Conservation (phyloP, 2,797 vertebrate genomes). For the Anas capensis region DNA sequence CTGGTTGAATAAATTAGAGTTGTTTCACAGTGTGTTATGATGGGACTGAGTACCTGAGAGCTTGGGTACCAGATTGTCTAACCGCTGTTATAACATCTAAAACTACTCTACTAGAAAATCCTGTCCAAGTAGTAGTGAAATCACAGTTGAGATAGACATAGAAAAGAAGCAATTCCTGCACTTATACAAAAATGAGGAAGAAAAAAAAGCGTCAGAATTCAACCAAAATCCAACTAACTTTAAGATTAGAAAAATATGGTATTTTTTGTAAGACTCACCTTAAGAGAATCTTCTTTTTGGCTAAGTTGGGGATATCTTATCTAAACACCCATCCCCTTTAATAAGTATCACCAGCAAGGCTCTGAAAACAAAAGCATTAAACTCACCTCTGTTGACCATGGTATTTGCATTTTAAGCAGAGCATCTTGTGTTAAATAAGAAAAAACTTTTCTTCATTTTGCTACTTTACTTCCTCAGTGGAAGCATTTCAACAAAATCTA, state of each 20-base stretch:
- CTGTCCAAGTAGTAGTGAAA: not conserved
- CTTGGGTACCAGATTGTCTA: not conserved
- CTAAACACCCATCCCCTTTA: not conserved
- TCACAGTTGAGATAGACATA: not conserved
- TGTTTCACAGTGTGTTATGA: not conserved
- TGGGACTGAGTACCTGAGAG: not conserved
- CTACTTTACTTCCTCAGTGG: not conserved
- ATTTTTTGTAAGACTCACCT: not conserved
- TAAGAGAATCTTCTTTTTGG: not conserved
- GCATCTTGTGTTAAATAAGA: not conserved
- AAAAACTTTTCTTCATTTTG: rapidly evolving
- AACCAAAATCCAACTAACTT: not conserved
- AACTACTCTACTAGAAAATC: not conserved
- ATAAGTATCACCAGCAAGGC: not conserved
- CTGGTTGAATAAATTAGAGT: not conserved
- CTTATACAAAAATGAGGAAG: not conserved
- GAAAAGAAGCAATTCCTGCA: not conserved
- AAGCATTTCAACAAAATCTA: not conserved
- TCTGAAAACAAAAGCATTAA: not conserved
- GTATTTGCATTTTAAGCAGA: not conserved
- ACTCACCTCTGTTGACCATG: not conserved
- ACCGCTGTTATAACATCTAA: not conserved
- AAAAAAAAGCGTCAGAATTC: not conserved
- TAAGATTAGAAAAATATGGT: not conserved
- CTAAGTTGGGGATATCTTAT: not conserved